Percentiles rank a stretch among this genome's conserved stretches.
Evolutionary conservation across 2,888 invertebrate genomes (phyloP).

Genomic region (Polymixis lichenea): DNA sequence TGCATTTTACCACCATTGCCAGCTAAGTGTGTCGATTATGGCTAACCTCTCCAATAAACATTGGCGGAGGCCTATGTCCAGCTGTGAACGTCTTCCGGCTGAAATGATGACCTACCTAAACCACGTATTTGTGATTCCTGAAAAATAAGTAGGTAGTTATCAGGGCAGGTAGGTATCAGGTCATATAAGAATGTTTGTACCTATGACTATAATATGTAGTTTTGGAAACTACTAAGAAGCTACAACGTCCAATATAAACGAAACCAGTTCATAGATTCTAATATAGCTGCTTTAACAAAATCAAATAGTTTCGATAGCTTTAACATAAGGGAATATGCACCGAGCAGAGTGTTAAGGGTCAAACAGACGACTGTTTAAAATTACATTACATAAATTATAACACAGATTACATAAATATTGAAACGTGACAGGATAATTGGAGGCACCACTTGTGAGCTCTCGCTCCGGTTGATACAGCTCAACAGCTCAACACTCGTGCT

Average conservation of each 20-base stretch:
- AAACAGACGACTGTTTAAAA: conserved; percentile 46
- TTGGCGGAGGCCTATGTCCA: too few relatives aligned
- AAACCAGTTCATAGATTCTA: neutral
- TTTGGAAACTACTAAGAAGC: neutral
- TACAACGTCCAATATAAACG: neutral
- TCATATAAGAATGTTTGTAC: too few relatives aligned
- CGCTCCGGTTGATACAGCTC: conserved; percentile 28
- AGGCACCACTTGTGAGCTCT: conserved; percentile 51
- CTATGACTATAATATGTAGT: neutral
- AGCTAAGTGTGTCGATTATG: too few relatives aligned
- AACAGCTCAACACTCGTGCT: conserved; percentile 20
- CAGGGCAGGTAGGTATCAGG: too few relatives aligned
- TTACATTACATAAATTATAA: conserved; percentile 43
- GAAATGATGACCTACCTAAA: too few relatives aligned
- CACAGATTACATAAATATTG: conserved; percentile 50
- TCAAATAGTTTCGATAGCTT: conserved; percentile 13
- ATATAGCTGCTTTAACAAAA: conserved; percentile 1
- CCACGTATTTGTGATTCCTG: neutral
- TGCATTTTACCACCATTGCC: too few relatives aligned
- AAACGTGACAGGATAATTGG: conserved; percentile 63
- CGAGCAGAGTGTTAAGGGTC: conserved; percentile 34
- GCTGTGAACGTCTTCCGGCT: too few relatives aligned
- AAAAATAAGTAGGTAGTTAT: neutral
- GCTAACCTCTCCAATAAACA: too few relatives aligned
- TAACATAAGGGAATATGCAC: neutral